Conservation (phyloP, 1,140 invertebrate species). For the Anagrus nilaparvatae region DNA sequence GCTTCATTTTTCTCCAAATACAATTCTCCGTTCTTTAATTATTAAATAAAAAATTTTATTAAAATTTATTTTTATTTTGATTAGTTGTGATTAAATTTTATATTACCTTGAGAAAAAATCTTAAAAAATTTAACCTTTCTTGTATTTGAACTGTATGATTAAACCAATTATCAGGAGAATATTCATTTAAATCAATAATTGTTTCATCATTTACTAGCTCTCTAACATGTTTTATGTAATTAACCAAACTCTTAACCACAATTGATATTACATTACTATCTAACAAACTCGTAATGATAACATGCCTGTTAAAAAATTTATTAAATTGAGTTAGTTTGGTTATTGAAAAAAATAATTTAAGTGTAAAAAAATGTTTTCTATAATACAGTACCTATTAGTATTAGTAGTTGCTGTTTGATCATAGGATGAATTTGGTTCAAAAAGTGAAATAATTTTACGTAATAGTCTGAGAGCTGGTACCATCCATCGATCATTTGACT, state of each 20-base stretch:
- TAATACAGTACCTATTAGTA: slow-evolving; percentile 58
- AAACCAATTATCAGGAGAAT: slow-evolving; percentile 81
- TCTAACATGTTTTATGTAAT: slow-evolving; percentile 83
- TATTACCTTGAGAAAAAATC: slow-evolving; percentile 69
- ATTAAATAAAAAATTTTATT: slow-evolving; percentile 2
- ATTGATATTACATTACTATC: slow-evolving; percentile 87
- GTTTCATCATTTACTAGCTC: slow-evolving; percentile 59
- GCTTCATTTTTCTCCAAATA: slow-evolving; percentile 95
- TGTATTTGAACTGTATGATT: slow-evolving; percentile 88
- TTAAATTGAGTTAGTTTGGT: slow-evolving; percentile 4
- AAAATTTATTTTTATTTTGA: background rate
- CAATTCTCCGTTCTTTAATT: slow-evolving; percentile 69
- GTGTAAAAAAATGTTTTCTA: no score
- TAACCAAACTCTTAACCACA: slow-evolving; percentile 84
- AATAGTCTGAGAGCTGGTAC: slow-evolving; percentile 92
- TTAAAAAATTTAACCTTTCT: slow-evolving; percentile 87
- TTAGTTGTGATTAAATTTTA: background rate
- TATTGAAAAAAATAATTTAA: background rate
- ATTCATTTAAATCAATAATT: slow-evolving; percentile 68
- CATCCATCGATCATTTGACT: slow-evolving; percentile 81
- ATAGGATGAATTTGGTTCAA: slow-evolving; percentile 71
- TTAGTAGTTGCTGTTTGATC: slow-evolving; percentile 51
- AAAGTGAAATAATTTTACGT: slow-evolving; percentile 88
- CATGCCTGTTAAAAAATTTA: slow-evolving; percentile 48
- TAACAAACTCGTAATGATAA: slow-evolving; percentile 86